Conservation (phyloP, 2,888 invertebrate species). For the Apotomis capreana region DNA sequence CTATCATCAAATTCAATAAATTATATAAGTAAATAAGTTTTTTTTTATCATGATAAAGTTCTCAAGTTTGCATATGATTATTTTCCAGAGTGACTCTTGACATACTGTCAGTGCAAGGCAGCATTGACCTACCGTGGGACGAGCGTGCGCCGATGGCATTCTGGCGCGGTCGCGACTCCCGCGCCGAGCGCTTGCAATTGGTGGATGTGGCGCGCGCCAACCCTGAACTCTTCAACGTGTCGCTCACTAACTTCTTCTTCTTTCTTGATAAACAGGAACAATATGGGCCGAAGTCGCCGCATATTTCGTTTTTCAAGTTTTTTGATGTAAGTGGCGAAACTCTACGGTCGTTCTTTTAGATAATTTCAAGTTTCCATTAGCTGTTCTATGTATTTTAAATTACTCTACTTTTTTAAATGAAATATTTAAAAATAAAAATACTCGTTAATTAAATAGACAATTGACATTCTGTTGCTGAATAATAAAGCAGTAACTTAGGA, state of each 20-base stretch:
- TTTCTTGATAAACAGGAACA: constrained; percentile 91
- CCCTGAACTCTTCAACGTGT: constrained; percentile 93
- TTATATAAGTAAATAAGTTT: too few relatives aligned
- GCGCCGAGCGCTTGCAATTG: constrained; percentile 91
- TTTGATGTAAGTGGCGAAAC: constrained; percentile 88
- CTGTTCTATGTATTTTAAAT: too few relatives aligned
- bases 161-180: constrained; percentile 97
- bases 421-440: too few relatives aligned
- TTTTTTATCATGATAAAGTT: too few relatives aligned
- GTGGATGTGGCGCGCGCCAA: constrained; percentile 88
- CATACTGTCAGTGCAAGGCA: constrained; percentile 94
- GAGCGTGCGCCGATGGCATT: constrained; percentile 89
- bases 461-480: too few relatives aligned
- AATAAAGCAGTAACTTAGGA: too few relatives aligned
- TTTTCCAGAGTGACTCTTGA: constrained; percentile 91
- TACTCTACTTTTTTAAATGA: too few relatives aligned
- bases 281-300: constrained; percentile 93
- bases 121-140: constrained; percentile 88
- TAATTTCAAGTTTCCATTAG: too few relatives aligned
- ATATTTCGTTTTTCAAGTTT: constrained; percentile 95
- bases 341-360: neutral
- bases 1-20: too few relatives aligned
- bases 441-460: too few relatives aligned
- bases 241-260: constrained; percentile 98
- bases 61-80: neutral